Conservation (phyloP, 2,797 vertebrate species). For the Dicrostonyx torquatus region DNA sequence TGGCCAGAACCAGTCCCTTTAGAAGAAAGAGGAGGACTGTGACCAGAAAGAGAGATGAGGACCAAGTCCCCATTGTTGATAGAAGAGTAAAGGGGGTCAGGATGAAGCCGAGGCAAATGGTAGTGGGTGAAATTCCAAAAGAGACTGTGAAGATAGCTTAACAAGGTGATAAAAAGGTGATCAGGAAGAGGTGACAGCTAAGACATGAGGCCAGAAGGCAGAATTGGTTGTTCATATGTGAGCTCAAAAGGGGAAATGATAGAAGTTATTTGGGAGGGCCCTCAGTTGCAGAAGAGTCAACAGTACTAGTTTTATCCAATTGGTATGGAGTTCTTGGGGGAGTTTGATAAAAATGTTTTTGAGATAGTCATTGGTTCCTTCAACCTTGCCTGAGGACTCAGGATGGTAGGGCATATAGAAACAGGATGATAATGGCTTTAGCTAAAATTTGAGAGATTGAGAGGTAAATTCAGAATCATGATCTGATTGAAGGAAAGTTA, state of each 20-base stretch:
- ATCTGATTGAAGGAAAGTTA: no score
- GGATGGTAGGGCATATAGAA: background rate
- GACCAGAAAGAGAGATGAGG: background rate
- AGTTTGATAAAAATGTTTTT: background rate
- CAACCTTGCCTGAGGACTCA: background rate
- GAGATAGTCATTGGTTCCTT: background rate
- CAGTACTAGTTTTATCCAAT: background rate
- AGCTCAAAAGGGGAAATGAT: background rate
- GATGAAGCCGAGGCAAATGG: background rate
- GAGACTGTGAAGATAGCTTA: background rate
- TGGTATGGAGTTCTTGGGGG: background rate
- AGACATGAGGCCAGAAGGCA: background rate
- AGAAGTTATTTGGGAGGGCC: background rate
- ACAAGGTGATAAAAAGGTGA: background rate
- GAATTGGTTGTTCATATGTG: background rate
- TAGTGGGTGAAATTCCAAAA: background rate
- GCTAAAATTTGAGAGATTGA: no score
- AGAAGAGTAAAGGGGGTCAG: background rate
- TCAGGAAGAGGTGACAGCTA: background rate
- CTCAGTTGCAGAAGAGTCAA: background rate
- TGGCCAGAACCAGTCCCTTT: background rate
- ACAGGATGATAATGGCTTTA: background rate
- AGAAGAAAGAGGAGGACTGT: background rate
- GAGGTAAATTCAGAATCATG: no score
- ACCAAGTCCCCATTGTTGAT: background rate